Conservation (phyloP, 2,113 vertebrate species). For the Cercocebus atys region DNA sequence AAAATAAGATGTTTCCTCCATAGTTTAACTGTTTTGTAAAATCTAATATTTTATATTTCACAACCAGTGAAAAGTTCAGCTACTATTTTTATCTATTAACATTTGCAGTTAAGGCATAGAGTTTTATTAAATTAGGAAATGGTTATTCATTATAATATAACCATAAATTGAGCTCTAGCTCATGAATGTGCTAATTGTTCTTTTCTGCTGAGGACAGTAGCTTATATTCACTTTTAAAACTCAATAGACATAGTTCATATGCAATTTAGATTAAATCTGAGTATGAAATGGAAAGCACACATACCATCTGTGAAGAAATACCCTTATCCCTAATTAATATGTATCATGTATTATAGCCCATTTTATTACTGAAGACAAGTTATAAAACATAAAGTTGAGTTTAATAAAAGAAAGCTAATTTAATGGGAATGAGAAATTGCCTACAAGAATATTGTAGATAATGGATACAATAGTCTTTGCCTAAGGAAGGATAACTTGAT, state of each 20-base stretch:
- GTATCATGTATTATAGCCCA: constrained; percentile 11
- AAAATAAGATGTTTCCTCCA: constrained; percentile 44
- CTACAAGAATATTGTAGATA: constrained; percentile 25
- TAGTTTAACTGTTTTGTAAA: constrained; percentile 1
- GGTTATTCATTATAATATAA: constrained; percentile 50
- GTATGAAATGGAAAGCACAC: constrained; percentile 54
- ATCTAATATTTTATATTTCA: constrained; percentile 48
- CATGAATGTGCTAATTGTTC: constrained; percentile 61
- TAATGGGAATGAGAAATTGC: constrained; percentile 41
- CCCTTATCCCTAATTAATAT: constrained; percentile 58
- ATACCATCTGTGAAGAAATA: constrained; percentile 60
- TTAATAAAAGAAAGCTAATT: constrained; percentile 58
- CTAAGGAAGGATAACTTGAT: constrained; percentile 41
- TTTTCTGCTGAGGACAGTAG: constrained; percentile 59
- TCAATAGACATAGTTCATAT: constrained; percentile 37
- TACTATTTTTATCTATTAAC: constrained; percentile 37
- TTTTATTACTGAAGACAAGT: constrained; percentile 63
- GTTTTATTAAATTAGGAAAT: constrained; percentile 64
- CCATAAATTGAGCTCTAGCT: constrained; percentile 54
- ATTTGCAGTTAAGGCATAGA: constrained; percentile 16
- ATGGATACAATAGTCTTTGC: constrained; percentile 2
- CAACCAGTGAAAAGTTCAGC: constrained; percentile 7
- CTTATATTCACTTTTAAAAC: constrained; percentile 55
- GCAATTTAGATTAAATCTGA: constrained; percentile 66
- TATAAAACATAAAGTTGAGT: constrained; percentile 66